These are phyloP conservation scores for Silurus aristotelis DNA, from an alignment of 2,797 vertebrate species.

Conservation along the genomic window DNA sequence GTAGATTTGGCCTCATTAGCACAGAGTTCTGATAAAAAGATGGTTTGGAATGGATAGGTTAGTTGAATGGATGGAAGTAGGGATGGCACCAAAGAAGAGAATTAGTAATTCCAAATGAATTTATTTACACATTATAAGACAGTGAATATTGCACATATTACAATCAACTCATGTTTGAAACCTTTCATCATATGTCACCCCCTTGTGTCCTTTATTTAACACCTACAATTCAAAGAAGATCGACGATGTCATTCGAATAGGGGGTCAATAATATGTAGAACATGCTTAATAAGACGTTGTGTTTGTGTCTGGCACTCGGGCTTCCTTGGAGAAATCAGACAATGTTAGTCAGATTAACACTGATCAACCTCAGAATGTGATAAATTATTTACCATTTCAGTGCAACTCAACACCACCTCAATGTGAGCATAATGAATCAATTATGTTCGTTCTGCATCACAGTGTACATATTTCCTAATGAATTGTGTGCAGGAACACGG, in stretches of 20 bases:
- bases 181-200: not conserved
- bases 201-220: not conserved
- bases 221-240: not conserved
- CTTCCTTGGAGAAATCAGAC: conserved; percentile 29
- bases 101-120: conserved; percentile 23
- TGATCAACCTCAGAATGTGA: conserved; percentile 31
- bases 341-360: conserved; percentile 37
- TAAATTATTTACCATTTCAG: conserved; percentile 8
- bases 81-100: not conserved
- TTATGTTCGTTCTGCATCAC: conserved; percentile 10
- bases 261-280: not conserved
- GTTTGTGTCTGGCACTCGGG: not conserved
- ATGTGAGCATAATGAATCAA: not conserved
- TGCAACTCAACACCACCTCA: not conserved
- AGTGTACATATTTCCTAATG: conserved; percentile 2
- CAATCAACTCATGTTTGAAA: not conserved
- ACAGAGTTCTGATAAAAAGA: no score
- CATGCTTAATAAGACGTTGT: not conserved
- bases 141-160: conserved; percentile 18
- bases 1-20: not conserved
- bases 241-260: not conserved
- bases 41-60: not conserved
- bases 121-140: conserved; percentile 45
- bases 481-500: not conserved
- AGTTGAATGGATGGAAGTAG: not conserved